Conservation (phyloP, 2,113 vertebrate species). For the Amazona vittata region DNA sequence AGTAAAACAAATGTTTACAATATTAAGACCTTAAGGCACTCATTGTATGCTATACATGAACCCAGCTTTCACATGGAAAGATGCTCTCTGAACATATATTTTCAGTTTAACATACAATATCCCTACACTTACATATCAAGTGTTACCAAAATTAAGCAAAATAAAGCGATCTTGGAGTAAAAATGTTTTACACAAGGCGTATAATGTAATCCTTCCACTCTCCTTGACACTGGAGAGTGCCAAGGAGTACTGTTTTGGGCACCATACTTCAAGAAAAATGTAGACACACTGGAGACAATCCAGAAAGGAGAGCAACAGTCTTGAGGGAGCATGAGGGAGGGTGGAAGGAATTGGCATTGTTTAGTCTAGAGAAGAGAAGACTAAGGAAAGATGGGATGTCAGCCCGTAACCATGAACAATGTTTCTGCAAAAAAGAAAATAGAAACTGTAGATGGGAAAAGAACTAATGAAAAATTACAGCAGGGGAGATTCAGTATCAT, state of each 20-base stretch:
- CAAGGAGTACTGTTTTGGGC: background rate
- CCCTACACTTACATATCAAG: background rate
- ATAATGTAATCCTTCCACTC: background rate
- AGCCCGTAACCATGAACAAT: background rate
- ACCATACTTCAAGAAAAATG: background rate
- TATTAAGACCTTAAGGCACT: background rate
- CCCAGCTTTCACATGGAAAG: background rate
- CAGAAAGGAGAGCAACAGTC: background rate
- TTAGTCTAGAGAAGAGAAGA: conserved; percentile 39
- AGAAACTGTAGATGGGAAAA: background rate
- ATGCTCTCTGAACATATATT: background rate
- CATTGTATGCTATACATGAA: background rate
- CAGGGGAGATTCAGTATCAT: background rate
- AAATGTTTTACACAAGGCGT: background rate
- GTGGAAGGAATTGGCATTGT: conserved; percentile 36
- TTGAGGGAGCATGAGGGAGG: background rate
- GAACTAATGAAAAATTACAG: background rate
- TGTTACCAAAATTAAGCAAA: background rate
- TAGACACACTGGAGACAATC: background rate
- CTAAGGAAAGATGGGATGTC: background rate
- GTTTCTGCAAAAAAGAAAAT: background rate
- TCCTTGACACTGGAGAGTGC: background rate
- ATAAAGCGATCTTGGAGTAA: background rate
- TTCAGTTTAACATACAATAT: background rate
- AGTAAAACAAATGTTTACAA: background rate